Percentiles rank a stretch among this genome's conserved stretches.
These are phyloP conservation scores for Actinia equina DNA, from an alignment of 64 coral and sea anemone species.

Conservation along the genomic window DNA sequence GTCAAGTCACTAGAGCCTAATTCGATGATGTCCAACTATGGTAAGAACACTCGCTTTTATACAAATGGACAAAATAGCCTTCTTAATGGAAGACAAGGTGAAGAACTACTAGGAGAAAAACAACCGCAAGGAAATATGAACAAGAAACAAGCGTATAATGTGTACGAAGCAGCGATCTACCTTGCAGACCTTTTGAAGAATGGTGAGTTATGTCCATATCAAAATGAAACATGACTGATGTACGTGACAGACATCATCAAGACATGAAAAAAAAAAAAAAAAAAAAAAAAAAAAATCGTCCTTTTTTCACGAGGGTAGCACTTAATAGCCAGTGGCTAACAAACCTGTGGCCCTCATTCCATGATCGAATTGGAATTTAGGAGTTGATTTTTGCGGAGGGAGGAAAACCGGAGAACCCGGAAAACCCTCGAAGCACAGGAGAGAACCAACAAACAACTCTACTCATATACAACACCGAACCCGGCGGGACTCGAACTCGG, in stretches of 20 bases:
- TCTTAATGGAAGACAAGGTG: background rate
- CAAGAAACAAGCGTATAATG: constrained; percentile 6
- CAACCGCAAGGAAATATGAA: background rate
- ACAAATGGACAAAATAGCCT: background rate
- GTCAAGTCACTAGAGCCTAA: background rate
- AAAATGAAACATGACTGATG: background rate
- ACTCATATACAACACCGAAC: no score
- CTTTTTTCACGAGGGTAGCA: no score
- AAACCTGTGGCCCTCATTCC: no score
- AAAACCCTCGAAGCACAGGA: no score
- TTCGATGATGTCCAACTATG: background rate
- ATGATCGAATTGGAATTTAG: no score
- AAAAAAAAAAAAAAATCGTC: no score
- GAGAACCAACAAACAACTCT: no score
- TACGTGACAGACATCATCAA: background rate
- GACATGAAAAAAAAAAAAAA: no score
- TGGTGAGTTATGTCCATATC: constrained; percentile 1
- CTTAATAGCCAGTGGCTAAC: no score
- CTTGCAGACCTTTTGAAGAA: constrained; percentile 27
- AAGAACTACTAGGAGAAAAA: background rate
- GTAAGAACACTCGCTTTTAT: background rate
- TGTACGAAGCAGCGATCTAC: constrained; percentile 31
- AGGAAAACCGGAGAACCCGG: no score
- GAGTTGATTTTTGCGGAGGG: no score
- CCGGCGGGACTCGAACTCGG: no score